Evolutionary conservation across 2,113 vertebrate species (phyloP), one percentile per base, ranked within the genome.

Genomic region (Marmota flaviventris): DNA sequence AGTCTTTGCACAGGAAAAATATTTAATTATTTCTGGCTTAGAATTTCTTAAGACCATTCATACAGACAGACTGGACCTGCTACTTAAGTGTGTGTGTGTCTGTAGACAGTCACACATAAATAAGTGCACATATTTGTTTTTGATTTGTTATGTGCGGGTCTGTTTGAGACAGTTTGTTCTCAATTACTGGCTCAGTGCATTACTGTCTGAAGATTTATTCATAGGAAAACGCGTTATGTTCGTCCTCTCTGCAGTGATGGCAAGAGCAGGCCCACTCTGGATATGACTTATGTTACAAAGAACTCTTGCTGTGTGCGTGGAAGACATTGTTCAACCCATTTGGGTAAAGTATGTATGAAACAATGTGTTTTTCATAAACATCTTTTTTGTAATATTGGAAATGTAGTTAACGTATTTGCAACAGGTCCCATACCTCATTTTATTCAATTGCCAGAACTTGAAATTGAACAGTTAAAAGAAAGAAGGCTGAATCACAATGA

Each of bases 351-450:
- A 78, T 67, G 75, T 88, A 81, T 45, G 51, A 94, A 93, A 88
- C 63, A 85, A 87, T 86, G 42, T 85, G 85, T 61, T 94, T 97
- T 96, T 84, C 96, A 93, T 93, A 95, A 96, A 86, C 78, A 94
- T 96, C 24, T n/a, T 61, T 78, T 53, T 83, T 78, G 45, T 90
- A 90, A 56, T 87, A 85, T 93, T 88, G 77, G 24, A 94, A 97
- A 95, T 78, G 18, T n/a, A 94, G 77, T 88, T 93, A 96, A 96
- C 42, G 22, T 96, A 85, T 89, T 86, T 90, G 4, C 76, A 97
- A 65, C 91, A 56, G 89, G 34, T 32, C 51, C 70, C n/a, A 6
- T 91, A 42, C 67, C 73, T 88, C 70, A 79, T 88, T 90, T 89
- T 95, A 67, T 86, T 96, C 45, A 85, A 87, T 61, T 83, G 72